These are phyloP conservation scores for Ephestia elutella DNA, from an alignment of 1,140 invertebrate genomes.

Conservation along the genomic window DNA sequence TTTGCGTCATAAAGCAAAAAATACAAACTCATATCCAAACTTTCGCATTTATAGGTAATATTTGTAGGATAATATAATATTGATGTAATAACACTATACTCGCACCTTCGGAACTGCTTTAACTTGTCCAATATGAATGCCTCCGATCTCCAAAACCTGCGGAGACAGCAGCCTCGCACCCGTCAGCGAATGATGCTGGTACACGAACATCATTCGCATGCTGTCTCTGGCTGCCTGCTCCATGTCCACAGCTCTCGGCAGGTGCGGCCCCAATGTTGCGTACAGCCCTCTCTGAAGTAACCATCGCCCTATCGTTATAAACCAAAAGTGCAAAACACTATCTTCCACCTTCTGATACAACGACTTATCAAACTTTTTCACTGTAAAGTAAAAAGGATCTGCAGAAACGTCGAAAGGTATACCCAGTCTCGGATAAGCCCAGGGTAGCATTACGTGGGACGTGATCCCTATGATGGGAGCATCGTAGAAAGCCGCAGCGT, in stretches of 20 bases:
- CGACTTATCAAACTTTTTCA: background rate
- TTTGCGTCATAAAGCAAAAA: too few species aligned
- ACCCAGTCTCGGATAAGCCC: conserved; percentile 74
- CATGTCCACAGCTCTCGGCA: background rate
- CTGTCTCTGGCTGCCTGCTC: background rate
- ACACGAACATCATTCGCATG: conserved; percentile 1
- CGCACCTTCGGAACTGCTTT: conserved; percentile 2
- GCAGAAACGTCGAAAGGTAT: conserved; percentile 74
- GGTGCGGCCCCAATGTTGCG: background rate
- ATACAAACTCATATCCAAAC: too few species aligned
- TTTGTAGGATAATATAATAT: too few species aligned
- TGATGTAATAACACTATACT: too few species aligned
- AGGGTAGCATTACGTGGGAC: conserved; percentile 75
- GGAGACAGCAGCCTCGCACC: background rate
- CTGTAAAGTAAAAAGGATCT: conserved; percentile 69
- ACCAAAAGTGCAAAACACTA: background rate
- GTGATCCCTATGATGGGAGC: conserved; percentile 77
- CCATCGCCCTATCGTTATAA: background rate
- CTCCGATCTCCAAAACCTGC: conserved; percentile 5
- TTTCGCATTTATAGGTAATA: too few species aligned
- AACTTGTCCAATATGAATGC: background rate
- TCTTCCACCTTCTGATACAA: background rate
- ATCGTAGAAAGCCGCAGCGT: conserved; percentile 74
- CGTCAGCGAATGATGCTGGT: background rate
- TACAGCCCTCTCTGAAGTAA: background rate